Percentiles rank a stretch among this genome's conserved stretches.
phyloP scores from a whole-genome alignment of 2,113 vertebrate genomes.

The Nerophis lumbriciformis region DNA sequence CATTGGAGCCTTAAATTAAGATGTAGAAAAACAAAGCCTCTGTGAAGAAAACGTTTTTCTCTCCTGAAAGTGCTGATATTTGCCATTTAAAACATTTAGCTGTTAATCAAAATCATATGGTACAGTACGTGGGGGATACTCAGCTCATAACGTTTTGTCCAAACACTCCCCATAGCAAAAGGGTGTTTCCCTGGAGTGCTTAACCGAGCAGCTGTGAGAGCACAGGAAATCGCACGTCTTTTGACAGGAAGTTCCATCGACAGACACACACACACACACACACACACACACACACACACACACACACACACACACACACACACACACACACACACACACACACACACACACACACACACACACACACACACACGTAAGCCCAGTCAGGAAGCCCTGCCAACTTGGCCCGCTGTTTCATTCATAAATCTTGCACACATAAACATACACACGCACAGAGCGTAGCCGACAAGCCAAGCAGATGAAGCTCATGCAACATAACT shows the following conservation, averaged over 20 bases:
- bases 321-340: constrained; percentile 16
- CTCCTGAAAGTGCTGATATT: not conserved
- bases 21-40: constrained; percentile 9
- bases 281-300: not conserved
- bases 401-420: constrained; percentile 43
- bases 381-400: constrained; percentile 53
- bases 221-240: constrained; percentile 52
- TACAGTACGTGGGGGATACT: not conserved
- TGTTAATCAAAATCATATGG: not conserved
- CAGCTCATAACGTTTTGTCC: constrained; percentile 9
- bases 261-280: constrained; percentile 21
- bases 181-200: constrained; percentile 43
- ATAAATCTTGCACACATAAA: constrained; percentile 47
- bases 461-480: constrained; percentile 16
- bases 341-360: constrained; percentile 6
- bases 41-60: constrained; percentile 3
- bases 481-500: constrained; percentile 6
- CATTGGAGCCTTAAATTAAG: constrained; percentile 25
- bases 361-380: constrained; percentile 14
- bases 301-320: constrained; percentile 24
- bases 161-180: constrained; percentile 7
- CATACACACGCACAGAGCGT: constrained; percentile 6
- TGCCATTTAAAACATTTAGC: constrained; percentile 1
- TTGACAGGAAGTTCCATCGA: constrained; percentile 59
- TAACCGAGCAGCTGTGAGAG: constrained; percentile 44